phyloP scores from a whole-genome alignment of 2,888 invertebrate species.

The Dasysyrphus albostriatus region DNA sequence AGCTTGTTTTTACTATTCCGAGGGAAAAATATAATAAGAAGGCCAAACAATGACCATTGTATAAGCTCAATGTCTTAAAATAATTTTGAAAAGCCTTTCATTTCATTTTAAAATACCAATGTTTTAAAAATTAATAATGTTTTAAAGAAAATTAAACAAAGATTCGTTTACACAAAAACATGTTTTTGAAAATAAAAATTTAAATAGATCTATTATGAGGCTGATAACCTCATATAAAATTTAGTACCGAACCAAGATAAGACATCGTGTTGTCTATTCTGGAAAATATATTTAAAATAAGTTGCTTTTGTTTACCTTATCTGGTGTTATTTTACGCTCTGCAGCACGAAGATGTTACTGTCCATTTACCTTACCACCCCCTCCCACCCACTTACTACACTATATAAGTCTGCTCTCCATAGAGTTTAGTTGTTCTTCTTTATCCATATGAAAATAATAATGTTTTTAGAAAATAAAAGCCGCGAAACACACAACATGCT shows the following conservation, averaged over 20 bases:
- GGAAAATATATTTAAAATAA: not conserved
- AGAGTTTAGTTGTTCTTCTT: conserved; percentile 15
- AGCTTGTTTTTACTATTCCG: too few relatives aligned
- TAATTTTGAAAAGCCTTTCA: not conserved
- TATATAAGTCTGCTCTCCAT: not conserved
- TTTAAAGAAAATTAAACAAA: not conserved
- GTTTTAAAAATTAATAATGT: not conserved
- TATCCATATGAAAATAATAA: conserved; percentile 40
- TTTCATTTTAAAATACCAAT: not conserved
- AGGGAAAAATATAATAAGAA: too few relatives aligned
- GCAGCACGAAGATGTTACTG: conserved; percentile 1
- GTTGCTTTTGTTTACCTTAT: conserved; percentile 35
- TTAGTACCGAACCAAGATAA: not conserved
- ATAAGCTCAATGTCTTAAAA: not conserved
- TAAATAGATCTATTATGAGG: not conserved
- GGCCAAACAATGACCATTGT: not conserved
- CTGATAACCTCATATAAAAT: not conserved
- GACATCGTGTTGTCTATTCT: conserved; percentile 16
- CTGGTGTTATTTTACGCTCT: conserved; percentile 22
- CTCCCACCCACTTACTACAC: not conserved
- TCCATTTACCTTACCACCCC: not conserved
- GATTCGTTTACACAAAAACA: not conserved
- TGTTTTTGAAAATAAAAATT: not conserved
- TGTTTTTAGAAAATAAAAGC: conserved; percentile 39
- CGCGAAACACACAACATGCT: conserved; percentile 36